These are phyloP conservation scores for Campopleginae sp. DNA, from an alignment of 2,888 invertebrate species.

Conservation along the genomic window DNA sequence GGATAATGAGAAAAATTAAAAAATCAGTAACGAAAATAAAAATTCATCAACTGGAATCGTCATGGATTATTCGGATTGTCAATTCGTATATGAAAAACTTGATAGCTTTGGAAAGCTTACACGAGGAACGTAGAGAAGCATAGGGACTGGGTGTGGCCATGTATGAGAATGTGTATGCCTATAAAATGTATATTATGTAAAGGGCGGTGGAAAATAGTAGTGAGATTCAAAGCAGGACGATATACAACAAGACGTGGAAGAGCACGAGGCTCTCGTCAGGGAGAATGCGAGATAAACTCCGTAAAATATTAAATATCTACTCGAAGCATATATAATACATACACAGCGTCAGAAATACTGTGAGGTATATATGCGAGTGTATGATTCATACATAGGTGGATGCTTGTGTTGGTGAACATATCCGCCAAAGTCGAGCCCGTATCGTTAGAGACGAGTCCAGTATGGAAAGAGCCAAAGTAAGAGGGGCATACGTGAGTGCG, in stretches of 20 bases:
- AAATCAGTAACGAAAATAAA: neutral
- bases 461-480: slow-evolving; percentile 34
- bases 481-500: slow-evolving; percentile 48
- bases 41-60: neutral
- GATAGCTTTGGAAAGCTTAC: neutral
- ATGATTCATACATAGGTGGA: neutral
- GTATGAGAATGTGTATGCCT: slow-evolving; percentile 3
- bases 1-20: neutral
- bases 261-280: slow-evolving; percentile 23
- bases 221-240: slow-evolving; percentile 48
- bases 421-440: slow-evolving; percentile 57
- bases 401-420: neutral
- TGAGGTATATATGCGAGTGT: neutral
- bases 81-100: neutral
- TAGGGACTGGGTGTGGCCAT: slow-evolving; percentile 62
- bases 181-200: slow-evolving; percentile 33
- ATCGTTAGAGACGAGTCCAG: slow-evolving; percentile 51
- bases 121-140: neutral
- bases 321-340: slow-evolving; percentile 40
- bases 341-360: neutral
- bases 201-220: slow-evolving; percentile 47
- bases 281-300: slow-evolving; percentile 56
- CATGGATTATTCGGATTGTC: neutral
- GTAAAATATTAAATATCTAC: slow-evolving; percentile 62
- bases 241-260: slow-evolving; percentile 21